These are phyloP conservation scores for Linepithema humile DNA, from an alignment of 1,140 invertebrate genomes.

Conservation along the genomic window DNA sequence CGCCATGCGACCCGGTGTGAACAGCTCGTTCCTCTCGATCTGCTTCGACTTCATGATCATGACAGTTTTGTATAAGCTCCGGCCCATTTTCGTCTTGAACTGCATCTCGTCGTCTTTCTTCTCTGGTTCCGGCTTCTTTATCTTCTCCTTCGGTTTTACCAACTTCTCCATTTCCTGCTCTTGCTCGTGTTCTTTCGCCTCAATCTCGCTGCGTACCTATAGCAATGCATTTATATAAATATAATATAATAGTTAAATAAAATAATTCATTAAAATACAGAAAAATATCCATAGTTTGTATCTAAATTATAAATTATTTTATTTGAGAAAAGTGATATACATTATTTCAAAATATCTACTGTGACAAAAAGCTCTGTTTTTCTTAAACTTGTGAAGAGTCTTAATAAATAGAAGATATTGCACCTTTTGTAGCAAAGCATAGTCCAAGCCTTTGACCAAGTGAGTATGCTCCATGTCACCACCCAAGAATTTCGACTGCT, in stretches of 20 bases:
- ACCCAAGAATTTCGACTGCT: conserved; percentile 99
- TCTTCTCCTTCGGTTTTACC: conserved; percentile 85
- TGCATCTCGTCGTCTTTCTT: conserved; percentile 91
- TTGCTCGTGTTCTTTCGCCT: conserved; percentile 87
- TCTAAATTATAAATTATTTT: background rate
- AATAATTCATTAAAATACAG: background rate
- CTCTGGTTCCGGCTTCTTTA: conserved; percentile 86
- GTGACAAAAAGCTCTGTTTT: background rate
- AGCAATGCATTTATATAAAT: background rate
- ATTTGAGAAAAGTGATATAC: background rate
- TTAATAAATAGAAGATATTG: too few species aligned
- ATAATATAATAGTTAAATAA: background rate
- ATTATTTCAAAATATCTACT: background rate
- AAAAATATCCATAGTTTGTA: background rate
- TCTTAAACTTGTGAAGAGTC: background rate
- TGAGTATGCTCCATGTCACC: conserved; percentile 99
- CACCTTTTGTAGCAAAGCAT: conserved; percentile 99
- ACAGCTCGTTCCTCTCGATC: conserved; percentile 96
- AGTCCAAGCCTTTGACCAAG: conserved; percentile 99
- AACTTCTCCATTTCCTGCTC: conserved; percentile 93
- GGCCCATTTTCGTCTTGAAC: conserved; percentile 92
- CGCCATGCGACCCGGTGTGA: conserved; percentile 98
- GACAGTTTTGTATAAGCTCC: conserved; percentile 90
- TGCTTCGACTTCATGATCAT: conserved; percentile 88
- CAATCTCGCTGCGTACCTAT: conserved; percentile 84